Conservation (phyloP, 1,140 invertebrate genomes). For the Drosophila sp. region DNA sequence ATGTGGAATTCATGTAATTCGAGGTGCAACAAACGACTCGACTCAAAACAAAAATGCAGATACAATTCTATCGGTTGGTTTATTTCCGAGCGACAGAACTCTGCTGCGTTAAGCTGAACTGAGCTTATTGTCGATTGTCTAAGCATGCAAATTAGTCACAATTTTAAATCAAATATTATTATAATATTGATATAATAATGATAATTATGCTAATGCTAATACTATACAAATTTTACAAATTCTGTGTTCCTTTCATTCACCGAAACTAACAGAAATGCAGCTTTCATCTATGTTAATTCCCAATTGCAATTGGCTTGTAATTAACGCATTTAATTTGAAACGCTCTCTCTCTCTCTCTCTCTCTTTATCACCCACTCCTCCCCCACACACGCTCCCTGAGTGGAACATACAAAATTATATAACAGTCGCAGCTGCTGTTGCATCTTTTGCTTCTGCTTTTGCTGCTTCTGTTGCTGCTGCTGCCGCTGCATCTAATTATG, state of each 20-base stretch:
- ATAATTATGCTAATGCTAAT: background rate
- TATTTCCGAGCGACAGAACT: background rate
- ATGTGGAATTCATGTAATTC: conserved; percentile 65
- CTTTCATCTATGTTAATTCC: background rate
- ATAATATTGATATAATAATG: background rate
- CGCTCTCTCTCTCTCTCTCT: too few relatives aligned
- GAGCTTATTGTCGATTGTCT: too few relatives aligned
- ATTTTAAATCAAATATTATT: too few relatives aligned
- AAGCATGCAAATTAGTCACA: too few relatives aligned
- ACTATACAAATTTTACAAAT: too few relatives aligned
- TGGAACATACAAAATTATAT: conserved; percentile 23
- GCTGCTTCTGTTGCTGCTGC: conserved; percentile 6
- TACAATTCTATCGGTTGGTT: conserved; percentile 2
- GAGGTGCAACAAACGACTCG: conserved; percentile 26
- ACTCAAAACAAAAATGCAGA: conserved; percentile 1
- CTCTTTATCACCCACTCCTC: background rate
- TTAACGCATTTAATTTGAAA: conserved; percentile 32
- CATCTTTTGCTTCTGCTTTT: background rate
- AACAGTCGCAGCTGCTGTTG: conserved; percentile 25
- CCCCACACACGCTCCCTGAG: background rate
- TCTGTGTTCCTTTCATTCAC: background rate
- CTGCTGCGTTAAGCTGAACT: background rate
- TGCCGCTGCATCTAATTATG: conserved; percentile 77
- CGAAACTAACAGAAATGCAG: background rate
- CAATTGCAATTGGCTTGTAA: conserved; percentile 5